Conservation (phyloP, 2,113 vertebrate species). For the Hippolais icterina region DNA sequence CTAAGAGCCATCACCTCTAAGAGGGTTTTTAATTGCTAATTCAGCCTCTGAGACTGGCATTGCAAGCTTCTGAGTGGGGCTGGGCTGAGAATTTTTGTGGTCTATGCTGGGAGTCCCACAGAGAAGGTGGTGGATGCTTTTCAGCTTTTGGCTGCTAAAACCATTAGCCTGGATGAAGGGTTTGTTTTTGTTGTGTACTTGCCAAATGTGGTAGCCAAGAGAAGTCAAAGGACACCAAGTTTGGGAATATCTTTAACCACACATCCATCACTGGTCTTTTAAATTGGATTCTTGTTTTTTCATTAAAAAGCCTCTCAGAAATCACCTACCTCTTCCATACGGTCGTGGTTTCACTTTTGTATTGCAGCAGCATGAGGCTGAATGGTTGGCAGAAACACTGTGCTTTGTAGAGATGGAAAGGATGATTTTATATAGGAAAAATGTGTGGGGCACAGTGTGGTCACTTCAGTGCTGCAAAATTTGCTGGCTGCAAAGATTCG, state of each 20-base stretch:
- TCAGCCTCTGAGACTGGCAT: background rate
- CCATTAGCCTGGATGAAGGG: background rate
- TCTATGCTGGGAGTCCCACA: background rate
- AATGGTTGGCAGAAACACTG: background rate
- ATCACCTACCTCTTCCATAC: background rate
- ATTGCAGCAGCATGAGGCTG: background rate
- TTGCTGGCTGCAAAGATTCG: background rate
- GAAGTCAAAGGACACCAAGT: background rate
- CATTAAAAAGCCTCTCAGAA: background rate
- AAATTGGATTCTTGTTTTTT: constrained; percentile 9
- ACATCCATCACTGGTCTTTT: background rate
- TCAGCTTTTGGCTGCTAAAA: background rate
- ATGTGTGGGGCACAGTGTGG: background rate
- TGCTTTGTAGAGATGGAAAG: background rate
- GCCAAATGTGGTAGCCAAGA: constrained; percentile 9
- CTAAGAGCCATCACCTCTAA: background rate
- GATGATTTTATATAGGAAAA: background rate
- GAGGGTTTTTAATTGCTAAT: background rate
- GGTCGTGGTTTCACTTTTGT: background rate
- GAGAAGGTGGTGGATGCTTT: background rate
- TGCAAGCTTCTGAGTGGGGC: background rate
- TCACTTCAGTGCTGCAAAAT: background rate
- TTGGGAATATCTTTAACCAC: constrained; percentile 34
- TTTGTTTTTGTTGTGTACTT: constrained; percentile 9
- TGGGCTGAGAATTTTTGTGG: background rate